Evolutionary conservation across 2,888 invertebrate species (phyloP).

Genomic region (Euzetes globulus): DNA sequence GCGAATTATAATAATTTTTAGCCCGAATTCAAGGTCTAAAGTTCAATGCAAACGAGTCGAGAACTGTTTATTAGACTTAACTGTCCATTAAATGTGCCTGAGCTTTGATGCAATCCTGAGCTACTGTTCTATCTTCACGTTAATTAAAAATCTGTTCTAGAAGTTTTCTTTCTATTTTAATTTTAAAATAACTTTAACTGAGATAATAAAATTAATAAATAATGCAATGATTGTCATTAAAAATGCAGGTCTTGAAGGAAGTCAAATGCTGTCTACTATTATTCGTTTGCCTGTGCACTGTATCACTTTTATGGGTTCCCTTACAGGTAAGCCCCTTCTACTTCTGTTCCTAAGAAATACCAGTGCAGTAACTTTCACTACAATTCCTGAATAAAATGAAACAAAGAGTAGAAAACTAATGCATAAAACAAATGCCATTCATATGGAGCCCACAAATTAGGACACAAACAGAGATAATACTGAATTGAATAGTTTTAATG

Average conservation of each 20-base stretch:
- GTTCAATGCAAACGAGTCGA: slow-evolving; percentile 4
- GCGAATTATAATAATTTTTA: not conserved
- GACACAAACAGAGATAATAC: slow-evolving; percentile 6
- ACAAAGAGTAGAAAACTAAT: not conserved
- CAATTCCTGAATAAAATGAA: not conserved
- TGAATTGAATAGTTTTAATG: not conserved
- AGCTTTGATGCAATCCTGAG: slow-evolving; percentile 1
- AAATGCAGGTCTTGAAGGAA: slow-evolving; percentile 33
- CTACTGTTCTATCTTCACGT: not conserved
- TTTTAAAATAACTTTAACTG: not conserved
- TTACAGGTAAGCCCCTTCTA: slow-evolving; percentile 36
- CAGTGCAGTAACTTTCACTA: too few species aligned
- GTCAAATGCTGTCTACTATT: slow-evolving; percentile 29
- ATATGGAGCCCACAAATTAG: slow-evolving; percentile 8
- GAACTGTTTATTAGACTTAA: not conserved
- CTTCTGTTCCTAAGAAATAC: not conserved
- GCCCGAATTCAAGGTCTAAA: slow-evolving; percentile 10
- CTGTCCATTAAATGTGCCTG: not conserved
- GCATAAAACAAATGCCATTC: slow-evolving; percentile 17
- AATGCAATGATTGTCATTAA: not conserved
- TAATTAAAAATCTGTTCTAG: not conserved
- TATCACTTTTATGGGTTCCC: slow-evolving; percentile 33
- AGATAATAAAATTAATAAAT: not conserved
- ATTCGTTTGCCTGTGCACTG: slow-evolving; percentile 29
- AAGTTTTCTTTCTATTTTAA: not conserved